phyloP scores from a whole-genome alignment of 2,888 invertebrate genomes.

The Tipula unca region DNA sequence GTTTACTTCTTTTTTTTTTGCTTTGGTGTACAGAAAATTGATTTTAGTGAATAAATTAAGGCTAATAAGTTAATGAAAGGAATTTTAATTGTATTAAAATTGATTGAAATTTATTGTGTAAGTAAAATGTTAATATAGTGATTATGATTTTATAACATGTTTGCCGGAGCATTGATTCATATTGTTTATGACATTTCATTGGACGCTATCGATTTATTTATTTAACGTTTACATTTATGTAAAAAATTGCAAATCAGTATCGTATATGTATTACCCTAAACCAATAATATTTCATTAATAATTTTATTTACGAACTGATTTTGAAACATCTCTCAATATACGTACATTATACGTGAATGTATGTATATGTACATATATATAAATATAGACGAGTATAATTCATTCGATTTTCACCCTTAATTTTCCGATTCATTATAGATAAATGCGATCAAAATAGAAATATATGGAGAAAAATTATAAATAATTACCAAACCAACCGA shows the following conservation, averaged over 20 bases:
- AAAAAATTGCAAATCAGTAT: background rate
- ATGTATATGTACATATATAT: background rate
- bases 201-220: too few species aligned
- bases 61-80: constrained; percentile 8
- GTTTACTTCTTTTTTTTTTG: background rate
- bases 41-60: constrained; percentile 8
- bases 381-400: background rate
- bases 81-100: constrained; percentile 14
- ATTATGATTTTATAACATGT: background rate
- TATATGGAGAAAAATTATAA: background rate
- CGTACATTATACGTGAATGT: too few species aligned
- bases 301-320: background rate
- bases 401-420: constrained; percentile 14
- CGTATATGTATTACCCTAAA: background rate
- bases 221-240: too few species aligned
- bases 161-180: background rate
- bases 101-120: constrained; percentile 1
- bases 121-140: background rate
- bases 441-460: background rate
- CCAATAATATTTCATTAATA: background rate
- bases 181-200: background rate
- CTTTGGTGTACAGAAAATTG: background rate
- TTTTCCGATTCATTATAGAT: background rate
- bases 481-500: background rate
- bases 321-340: background rate